Evolutionary conservation across 2,113 vertebrate genomes (phyloP), one percentile per base, ranked within the genome.

Genomic region (Spermophilus dauricus): DNA sequence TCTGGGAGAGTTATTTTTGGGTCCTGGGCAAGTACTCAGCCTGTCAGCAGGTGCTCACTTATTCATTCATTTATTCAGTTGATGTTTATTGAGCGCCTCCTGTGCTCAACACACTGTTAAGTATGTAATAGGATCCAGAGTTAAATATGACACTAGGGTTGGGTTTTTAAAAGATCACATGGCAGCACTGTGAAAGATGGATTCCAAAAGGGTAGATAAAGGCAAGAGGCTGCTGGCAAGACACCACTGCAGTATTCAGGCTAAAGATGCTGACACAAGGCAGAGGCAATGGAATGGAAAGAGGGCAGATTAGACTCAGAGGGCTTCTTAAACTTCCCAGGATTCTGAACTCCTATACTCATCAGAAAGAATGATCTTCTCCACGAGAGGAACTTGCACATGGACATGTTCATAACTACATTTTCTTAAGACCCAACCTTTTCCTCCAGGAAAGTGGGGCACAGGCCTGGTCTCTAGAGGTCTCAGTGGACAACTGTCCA

Each of bases 91-190:
- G 75, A 86, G 56, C 7, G 53, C 30, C 20, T 87, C 82, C 56
- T 93, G 78, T 32, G 30, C 24, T 95, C 86, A 89, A 30, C 75
- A 72, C 61, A 65, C 82, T 80, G 39, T 61, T 93, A 96, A 94
- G 78, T 78, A 45, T 86, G 48, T 89, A 95, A 86, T 24, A 63
- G 63, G n/a, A 91, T 72, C 81, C 37, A 39, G n/a, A 91, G 83
- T 87, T 48, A 70, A 96, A 65, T 65, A n/a, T 85, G 92, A 95
- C 78, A 72, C 28, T n/a, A 34, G 45, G n/a, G 63, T 86, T 84
- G 39, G 14, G 13, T 70, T 81, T 91, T 87, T 88, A 18, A 89
- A 94, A 80, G 72, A 63, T 53, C 37, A 12, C 72, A 28, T 86
- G 58, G 48, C 34, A 92, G 76, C 5, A 34, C 37, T 67, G 26